Conservation (phyloP, 2,888 invertebrate genomes). For the Blera fallax region DNA sequence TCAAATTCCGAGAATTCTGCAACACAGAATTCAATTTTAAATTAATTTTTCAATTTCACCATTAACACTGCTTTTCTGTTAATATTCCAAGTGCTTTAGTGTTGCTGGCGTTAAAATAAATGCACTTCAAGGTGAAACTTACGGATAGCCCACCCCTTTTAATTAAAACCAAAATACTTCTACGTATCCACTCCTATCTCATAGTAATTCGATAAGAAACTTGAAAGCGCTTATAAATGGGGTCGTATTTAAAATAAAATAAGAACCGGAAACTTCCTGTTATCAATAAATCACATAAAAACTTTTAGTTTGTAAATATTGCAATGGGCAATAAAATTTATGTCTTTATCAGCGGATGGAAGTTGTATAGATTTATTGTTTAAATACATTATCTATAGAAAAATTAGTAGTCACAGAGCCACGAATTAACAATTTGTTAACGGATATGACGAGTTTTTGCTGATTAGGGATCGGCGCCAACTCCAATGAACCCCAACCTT, state of each 20-base stretch:
- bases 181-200: too few relatives aligned
- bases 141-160: too few relatives aligned
- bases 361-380: background rate
- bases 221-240: background rate
- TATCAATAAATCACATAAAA: slow-evolving; percentile 3
- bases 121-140: too few relatives aligned
- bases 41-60: too few relatives aligned
- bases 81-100: too few relatives aligned
- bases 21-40: too few relatives aligned
- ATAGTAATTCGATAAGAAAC: background rate
- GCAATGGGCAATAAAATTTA: background rate
- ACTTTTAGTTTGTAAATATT: background rate
- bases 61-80: too few relatives aligned
- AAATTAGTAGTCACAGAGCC: background rate
- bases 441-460: background rate
- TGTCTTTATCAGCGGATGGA: background rate
- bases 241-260: background rate
- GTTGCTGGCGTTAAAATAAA: too few relatives aligned
- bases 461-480: background rate
- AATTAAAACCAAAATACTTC: too few relatives aligned
- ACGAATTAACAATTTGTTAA: background rate
- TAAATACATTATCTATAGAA: background rate
- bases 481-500: too few relatives aligned
- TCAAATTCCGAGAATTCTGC: too few relatives aligned
- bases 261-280: background rate